Percentiles rank a stretch among this genome's conserved stretches.
These are phyloP conservation scores for Cacatua alba DNA, from an alignment of 2,113 vertebrate genomes.

Conservation along the genomic window DNA sequence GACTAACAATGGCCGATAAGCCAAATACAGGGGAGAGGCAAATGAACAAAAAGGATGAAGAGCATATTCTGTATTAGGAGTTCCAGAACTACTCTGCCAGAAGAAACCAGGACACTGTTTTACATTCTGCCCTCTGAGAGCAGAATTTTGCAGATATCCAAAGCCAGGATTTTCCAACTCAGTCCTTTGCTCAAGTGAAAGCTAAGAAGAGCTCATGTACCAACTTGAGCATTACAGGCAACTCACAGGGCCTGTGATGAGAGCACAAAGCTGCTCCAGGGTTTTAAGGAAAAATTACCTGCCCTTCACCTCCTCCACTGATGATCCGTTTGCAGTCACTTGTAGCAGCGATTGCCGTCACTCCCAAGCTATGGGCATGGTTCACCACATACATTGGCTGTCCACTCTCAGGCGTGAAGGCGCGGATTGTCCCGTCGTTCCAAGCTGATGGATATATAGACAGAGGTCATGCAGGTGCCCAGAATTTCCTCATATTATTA, in stretches of 20 bases:
- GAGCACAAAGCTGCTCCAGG: background rate
- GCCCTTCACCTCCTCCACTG: constrained; percentile 88
- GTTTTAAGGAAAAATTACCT: constrained; percentile 70
- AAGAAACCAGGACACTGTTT: background rate
- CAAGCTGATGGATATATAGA: constrained; percentile 75
- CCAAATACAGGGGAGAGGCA: background rate
- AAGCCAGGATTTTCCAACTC: background rate
- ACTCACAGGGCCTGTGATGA: background rate
- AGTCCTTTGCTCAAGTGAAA: background rate
- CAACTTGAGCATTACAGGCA: background rate
- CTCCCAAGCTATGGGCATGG: constrained; percentile 82
- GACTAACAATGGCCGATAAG: background rate
- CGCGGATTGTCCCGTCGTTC: constrained; percentile 86
- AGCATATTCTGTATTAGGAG: background rate
- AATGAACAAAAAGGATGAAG: background rate
- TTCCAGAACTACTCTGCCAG: background rate
- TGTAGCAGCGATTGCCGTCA: constrained; percentile 82
- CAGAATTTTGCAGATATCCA: background rate
- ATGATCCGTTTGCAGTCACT: constrained; percentile 82
- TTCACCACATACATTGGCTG: constrained; percentile 74
- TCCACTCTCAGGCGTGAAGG: constrained; percentile 84
- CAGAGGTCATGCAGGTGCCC: background rate
- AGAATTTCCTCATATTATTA: background rate
- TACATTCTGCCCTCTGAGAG: background rate
- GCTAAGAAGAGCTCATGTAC: background rate